A percentile compares a stretch with the other conserved stretches of the same genome.
Evolutionary conservation across 1,140 invertebrate genomes (phyloP).

Genomic region (Linepithema humile): DNA sequence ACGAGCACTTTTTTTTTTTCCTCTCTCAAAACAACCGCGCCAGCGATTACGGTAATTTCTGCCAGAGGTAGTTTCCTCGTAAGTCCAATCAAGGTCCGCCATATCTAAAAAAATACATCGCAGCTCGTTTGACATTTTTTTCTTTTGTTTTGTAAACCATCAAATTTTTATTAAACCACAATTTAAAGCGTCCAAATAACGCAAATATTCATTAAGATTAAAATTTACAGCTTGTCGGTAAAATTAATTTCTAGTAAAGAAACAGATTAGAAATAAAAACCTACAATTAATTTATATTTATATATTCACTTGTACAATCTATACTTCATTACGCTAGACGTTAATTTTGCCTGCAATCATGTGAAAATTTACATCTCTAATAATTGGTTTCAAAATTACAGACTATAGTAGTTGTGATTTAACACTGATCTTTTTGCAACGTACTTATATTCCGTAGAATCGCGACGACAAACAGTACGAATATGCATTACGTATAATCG

Average conservation of each 20-base stretch:
- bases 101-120: conserved; percentile 11
- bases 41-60: conserved; percentile 50
- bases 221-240: no score
- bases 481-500: not conserved
- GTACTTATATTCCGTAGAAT: not conserved
- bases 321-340: no score
- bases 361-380: no score
- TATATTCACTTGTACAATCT: no score
- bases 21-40: conserved; percentile 22
- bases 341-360: no score
- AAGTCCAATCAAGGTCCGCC: conserved; percentile 25
- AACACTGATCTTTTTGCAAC: no score
- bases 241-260: no score
- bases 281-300: no score
- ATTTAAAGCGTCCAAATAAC: not conserved
- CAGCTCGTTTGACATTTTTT: not conserved
- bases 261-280: no score
- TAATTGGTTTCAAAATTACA: no score
- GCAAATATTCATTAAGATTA: not conserved
- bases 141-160: not conserved
- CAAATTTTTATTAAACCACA: not conserved
- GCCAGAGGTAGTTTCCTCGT: conserved; percentile 25
- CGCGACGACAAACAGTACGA: not conserved
- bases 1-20: not conserved
- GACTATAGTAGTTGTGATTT: no score